Evolutionary conservation across 2,888 invertebrate genomes (phyloP).

Genomic region (Eilema depressum): DNA sequence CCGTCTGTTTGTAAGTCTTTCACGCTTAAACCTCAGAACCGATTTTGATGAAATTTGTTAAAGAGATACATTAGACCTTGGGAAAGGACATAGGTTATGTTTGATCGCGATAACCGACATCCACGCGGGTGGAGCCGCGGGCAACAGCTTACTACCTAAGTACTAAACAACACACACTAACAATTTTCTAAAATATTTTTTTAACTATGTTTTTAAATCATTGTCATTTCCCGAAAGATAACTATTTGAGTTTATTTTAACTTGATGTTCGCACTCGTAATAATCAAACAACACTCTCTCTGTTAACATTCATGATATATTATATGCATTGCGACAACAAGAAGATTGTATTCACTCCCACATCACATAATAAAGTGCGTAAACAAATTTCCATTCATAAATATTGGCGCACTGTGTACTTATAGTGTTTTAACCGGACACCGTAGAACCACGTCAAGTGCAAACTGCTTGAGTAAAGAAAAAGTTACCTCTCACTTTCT

Average conservation of each 20-base stretch:
- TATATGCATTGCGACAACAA: background rate
- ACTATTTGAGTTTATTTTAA: background rate
- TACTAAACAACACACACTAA: background rate
- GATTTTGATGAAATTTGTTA: no score
- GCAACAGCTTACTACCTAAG: no score
- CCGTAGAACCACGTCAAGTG: constrained; percentile 44
- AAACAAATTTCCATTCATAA: constrained; percentile 39
- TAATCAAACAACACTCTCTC: background rate
- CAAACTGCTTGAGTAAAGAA: constrained; percentile 79
- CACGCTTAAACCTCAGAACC: no score
- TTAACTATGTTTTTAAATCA: background rate
- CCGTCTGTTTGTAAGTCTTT: no score
- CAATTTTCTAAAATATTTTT: background rate
- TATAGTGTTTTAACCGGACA: constrained; percentile 30
- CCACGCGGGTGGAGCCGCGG: no score
- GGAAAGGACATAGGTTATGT: no score
- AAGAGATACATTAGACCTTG: no score
- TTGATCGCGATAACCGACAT: no score
- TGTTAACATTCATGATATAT: background rate
- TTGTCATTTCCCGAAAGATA: background rate
- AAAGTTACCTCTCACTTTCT: constrained; percentile 83
- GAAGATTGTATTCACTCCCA: constrained; percentile 19
- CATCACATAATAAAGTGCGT: constrained; percentile 21
- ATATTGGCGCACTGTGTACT: constrained; percentile 34
- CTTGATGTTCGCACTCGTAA: background rate